Percentiles rank a stretch among this genome's conserved stretches.
These are phyloP conservation scores for Sphaeridia pumilis DNA, from an alignment of 2,888 invertebrate species.

Conservation along the genomic window DNA sequence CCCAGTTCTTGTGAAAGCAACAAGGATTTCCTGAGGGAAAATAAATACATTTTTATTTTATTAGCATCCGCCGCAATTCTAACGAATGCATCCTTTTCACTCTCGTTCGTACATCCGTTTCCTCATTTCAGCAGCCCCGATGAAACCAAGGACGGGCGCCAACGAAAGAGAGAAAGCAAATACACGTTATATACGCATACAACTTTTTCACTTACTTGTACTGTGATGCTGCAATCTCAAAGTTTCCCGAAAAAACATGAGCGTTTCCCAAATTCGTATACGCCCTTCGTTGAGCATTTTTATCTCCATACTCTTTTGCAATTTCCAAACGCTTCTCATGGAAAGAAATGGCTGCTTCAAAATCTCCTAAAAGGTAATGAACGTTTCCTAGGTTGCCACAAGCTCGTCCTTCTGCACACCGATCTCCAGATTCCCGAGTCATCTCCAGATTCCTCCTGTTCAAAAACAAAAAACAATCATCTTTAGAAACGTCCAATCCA, in stretches of 20 bases:
- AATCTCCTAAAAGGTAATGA: slow-evolving; percentile 88
- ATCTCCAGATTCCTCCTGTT: slow-evolving; percentile 76
- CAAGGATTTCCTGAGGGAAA: slow-evolving; percentile 78
- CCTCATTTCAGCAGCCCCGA: no score
- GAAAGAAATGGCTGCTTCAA: slow-evolving; percentile 80
- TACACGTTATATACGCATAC: no score
- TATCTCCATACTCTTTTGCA: slow-evolving; percentile 84
- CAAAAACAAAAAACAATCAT: no score
- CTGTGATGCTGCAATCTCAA: slow-evolving; percentile 87
- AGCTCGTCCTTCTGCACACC: slow-evolving; percentile 85
- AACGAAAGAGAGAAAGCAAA: no score
- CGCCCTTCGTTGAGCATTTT: slow-evolving; percentile 84
- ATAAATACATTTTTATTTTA: no score
- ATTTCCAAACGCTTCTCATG: slow-evolving; percentile 86
- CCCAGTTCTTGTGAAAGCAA: slow-evolving; percentile 80
- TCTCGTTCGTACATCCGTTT: no score
- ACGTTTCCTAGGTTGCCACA: slow-evolving; percentile 97
- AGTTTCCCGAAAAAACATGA: slow-evolving; percentile 91
- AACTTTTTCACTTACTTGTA: slow-evolving; percentile 74
- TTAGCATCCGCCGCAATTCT: no score
- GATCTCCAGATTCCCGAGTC: slow-evolving; percentile 80
- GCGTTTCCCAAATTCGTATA: slow-evolving; percentile 95
- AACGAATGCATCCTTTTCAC: no score
- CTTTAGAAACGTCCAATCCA: no score
- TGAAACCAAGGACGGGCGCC: no score